Evolutionary conservation across 2,888 invertebrate genomes (phyloP).

Genomic region (Dione vanillae): DNA sequence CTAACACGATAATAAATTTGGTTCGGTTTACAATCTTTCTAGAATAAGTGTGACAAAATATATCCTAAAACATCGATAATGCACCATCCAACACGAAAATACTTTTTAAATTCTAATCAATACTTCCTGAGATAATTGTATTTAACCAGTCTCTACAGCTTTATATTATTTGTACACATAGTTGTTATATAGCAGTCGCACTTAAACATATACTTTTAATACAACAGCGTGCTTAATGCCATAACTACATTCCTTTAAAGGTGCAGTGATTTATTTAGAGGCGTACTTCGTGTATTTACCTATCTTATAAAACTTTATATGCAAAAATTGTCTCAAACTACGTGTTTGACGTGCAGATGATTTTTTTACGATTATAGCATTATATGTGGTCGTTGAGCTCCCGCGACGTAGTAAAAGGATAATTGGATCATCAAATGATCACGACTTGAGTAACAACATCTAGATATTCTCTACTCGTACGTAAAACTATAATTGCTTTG

Average conservation of each 20-base stretch:
- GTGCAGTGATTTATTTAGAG: constrained; percentile 14
- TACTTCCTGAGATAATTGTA: too few species aligned
- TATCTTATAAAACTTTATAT: constrained; percentile 24
- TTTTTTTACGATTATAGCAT: constrained; percentile 44
- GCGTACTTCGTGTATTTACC: not conserved
- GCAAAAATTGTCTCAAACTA: constrained; percentile 57
- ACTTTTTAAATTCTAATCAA: too few species aligned
- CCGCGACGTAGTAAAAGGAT: constrained; percentile 55
- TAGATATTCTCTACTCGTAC: not conserved
- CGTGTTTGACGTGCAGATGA: constrained; percentile 53
- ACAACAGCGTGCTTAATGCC: not conserved
- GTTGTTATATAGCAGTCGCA: not conserved
- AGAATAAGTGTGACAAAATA: too few species aligned
- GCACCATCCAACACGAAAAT: too few species aligned
- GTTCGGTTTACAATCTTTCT: too few species aligned
- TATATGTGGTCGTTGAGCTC: constrained; percentile 53
- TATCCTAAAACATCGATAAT: too few species aligned
- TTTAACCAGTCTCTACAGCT: too few species aligned
- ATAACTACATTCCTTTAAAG: not conserved
- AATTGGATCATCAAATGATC: constrained; percentile 59
- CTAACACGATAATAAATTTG: too few species aligned
- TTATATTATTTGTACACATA: too few species aligned
- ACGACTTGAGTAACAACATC: constrained; percentile 48
- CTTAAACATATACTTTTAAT: too few species aligned
- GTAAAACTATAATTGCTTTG: constrained; percentile 18